phyloP scores from a whole-genome alignment of 2,797 vertebrate genomes.

The Scleropages formosus region DNA sequence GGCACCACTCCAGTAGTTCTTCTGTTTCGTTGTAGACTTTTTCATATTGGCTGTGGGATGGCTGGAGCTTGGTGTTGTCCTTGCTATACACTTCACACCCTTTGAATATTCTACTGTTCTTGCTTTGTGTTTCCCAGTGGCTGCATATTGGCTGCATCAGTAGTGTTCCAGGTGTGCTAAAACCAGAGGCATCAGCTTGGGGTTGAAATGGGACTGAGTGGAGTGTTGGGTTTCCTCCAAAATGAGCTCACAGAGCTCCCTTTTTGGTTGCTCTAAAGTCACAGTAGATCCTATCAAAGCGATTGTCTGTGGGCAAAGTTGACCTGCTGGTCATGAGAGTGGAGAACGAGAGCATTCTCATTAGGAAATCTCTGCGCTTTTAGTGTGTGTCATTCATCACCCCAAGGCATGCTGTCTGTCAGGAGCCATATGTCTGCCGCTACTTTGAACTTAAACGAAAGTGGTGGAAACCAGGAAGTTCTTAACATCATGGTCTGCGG shows the following conservation, averaged over 20 bases:
- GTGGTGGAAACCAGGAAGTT: background rate
- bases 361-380: conserved; percentile 16
- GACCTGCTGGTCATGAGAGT: background rate
- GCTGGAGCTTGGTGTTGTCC: no score
- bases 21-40: no score
- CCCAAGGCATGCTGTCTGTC: background rate
- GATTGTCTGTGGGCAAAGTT: background rate
- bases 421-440: background rate
- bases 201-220: background rate
- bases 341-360: conserved; percentile 2
- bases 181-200: background rate
- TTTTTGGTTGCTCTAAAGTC: background rate
- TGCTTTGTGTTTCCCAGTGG: background rate
- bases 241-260: background rate
- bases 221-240: background rate
- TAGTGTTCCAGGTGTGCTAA: background rate
- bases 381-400: conserved; percentile 19
- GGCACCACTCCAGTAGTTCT: no score
- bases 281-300: background rate
- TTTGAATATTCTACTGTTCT: background rate
- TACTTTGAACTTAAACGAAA: background rate
- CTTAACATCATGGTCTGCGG: background rate
- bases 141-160: background rate
- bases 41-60: no score
- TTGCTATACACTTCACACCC: no score